Evolutionary conservation across 2,113 vertebrate species (phyloP), one percentile per base, ranked within the genome.

Genomic region (Eulacestoma nigropectus): DNA sequence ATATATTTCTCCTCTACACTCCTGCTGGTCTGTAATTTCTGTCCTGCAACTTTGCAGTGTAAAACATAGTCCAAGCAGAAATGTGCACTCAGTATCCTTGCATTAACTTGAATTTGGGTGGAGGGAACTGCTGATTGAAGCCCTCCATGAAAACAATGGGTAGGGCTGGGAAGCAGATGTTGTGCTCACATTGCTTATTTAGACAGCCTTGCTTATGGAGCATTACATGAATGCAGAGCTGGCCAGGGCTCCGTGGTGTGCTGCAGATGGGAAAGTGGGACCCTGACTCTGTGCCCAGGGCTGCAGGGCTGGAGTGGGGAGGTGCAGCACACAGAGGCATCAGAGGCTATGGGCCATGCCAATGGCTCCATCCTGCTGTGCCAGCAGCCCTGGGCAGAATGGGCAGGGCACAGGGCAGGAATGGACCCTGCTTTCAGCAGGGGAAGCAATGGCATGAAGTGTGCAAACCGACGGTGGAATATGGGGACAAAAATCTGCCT

Each of bases 151-250:
- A 86, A 77, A 74, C 47, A 86, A 6, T 18, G 55, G 50, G 12
- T 79, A 60, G 29, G 79, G 32, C 63, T 94, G 75, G 20, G 60
- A 41, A 77, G 78, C 69, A 91, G 85, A 93, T 76, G 85, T 79
- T 85, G 70, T 11, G 23, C 47, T 90, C 35, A 53, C 29, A 9
- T 26, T 91, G 88, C 41, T 88, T 92, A 16, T 91, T 94, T 79
- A 86, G 88, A 60, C 13, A 92, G 81, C 55, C 44, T 63, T 56
- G 59, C 63, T 89, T 33, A 26, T 57, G 87, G 77, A 96, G 79
- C 75, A 52, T 81, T 77, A 13, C 50, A n/a, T 10, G 85, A 90
- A 53, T 11, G 29, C 86, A 87, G 79, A 2, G 0, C 60, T 65
- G 46, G 60, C 62, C 39, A 15, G 60, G 72, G 59, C 64, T 67